Percentiles rank a stretch among this genome's conserved stretches.
phyloP scores from a whole-genome alignment of 2,113 vertebrate genomes.

The Scytalopus superciliaris region DNA sequence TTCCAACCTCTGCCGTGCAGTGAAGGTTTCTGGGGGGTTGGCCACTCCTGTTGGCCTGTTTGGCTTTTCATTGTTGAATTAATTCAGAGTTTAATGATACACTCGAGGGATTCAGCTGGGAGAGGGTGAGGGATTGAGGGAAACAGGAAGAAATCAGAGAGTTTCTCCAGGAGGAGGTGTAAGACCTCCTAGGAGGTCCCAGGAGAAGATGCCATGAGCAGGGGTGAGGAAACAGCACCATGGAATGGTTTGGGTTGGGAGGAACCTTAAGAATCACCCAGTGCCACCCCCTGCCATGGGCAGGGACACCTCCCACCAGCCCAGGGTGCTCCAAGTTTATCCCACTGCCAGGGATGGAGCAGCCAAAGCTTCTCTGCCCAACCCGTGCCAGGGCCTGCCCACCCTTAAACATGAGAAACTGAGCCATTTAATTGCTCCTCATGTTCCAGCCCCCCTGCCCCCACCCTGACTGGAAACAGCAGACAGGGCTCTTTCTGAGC shows the following conservation, averaged over 20 bases:
- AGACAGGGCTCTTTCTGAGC: not conserved
- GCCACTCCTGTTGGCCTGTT: not conserved
- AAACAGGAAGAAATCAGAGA: not conserved
- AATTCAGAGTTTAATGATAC: not conserved
- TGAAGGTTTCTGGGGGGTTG: not conserved
- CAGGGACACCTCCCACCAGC: too few relatives aligned
- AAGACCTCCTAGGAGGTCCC: not conserved
- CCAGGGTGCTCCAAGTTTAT: too few relatives aligned
- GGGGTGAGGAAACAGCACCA: not conserved
- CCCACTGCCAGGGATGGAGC: too few relatives aligned
- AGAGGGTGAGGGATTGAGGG: not conserved
- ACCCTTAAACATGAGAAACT: not conserved
- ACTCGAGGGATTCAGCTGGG: not conserved
- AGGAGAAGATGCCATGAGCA: not conserved
- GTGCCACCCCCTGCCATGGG: too few relatives aligned
- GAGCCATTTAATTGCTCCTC: not conserved
- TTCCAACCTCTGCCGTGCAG: not conserved
- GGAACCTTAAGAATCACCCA: not conserved
- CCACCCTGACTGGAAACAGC: not conserved
- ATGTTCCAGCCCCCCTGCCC: not conserved
- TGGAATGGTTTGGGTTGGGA: not conserved
- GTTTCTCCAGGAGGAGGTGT: not conserved
- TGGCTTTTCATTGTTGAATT: not conserved
- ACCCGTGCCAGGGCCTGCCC: not conserved
- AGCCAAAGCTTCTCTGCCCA: not conserved